Evolutionary conservation across 1,140 invertebrate genomes (phyloP).

Genomic region (Drosophila mauritiana): DNA sequence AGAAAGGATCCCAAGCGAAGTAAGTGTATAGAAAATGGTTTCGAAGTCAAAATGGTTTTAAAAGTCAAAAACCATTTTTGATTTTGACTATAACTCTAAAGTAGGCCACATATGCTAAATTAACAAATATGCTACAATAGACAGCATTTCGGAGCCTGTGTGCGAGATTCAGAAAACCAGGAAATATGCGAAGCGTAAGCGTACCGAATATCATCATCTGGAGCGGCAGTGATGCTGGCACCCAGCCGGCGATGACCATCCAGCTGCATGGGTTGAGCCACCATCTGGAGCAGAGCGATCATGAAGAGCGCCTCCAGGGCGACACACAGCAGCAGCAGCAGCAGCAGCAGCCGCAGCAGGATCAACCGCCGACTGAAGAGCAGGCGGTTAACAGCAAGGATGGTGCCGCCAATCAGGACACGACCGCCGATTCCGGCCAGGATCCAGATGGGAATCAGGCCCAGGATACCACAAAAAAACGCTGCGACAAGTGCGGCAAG

Average conservation of each 20-base stretch:
- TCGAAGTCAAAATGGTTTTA: no score
- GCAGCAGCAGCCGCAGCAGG: neutral
- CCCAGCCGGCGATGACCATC: neutral
- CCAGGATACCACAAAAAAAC: constrained; percentile 29
- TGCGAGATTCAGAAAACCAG: constrained; percentile 30
- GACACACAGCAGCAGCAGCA: neutral
- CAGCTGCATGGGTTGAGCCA: neutral
- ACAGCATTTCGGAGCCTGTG: constrained; percentile 36
- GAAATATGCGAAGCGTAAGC: constrained; percentile 51
- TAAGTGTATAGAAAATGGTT: neutral
- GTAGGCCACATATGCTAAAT: constrained; percentile 64
- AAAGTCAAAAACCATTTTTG: neutral
- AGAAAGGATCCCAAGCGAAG: no score
- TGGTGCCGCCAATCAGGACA: neutral
- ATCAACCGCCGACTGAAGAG: neutral
- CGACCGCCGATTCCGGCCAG: neutral
- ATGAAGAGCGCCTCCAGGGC: neutral
- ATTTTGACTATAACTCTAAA: neutral
- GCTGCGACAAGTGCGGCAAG: constrained; percentile 64
- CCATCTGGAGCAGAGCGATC: neutral
- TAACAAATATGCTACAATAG: constrained; percentile 42
- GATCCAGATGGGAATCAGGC: neutral
- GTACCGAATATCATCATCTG: constrained; percentile 11
- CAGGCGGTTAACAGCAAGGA: neutral
- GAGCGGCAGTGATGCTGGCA: constrained; percentile 4